Evolutionary conservation across 2,888 invertebrate species (phyloP).

Genomic region (Zhuqinia jingwanae): DNA sequence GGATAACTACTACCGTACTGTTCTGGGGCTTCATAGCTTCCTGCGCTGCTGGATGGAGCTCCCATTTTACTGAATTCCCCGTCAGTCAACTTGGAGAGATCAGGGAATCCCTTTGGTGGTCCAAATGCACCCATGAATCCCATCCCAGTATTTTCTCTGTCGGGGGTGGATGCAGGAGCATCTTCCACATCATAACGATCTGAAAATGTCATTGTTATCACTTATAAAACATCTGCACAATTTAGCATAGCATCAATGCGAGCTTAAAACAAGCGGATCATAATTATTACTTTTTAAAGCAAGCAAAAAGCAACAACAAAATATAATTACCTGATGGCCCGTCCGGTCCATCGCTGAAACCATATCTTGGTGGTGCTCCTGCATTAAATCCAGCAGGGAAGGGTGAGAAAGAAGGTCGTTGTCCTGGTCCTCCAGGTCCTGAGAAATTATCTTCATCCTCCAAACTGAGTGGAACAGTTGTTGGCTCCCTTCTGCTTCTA

Average conservation of each 20-base stretch:
- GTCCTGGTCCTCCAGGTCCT: conserved; percentile 36
- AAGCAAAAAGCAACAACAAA: no score
- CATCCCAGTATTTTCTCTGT: neutral
- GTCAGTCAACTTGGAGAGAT: conserved; percentile 69
- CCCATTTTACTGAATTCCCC: conserved; percentile 71
- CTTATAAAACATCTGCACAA: no score
- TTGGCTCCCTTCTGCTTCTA: conserved; percentile 47
- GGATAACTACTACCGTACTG: conserved; percentile 30
- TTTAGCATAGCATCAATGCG: neutral
- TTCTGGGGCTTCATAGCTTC: conserved; percentile 22
- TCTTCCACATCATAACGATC: conserved; percentile 58
- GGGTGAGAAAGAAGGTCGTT: conserved; percentile 51
- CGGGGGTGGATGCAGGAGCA: neutral
- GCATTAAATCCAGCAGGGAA: conserved; percentile 54
- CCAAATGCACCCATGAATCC: conserved; percentile 70
- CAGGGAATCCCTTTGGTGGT: conserved; percentile 77
- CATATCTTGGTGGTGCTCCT: conserved; percentile 53
- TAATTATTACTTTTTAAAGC: neutral
- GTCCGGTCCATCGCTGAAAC: conserved; percentile 30
- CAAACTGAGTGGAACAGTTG: conserved; percentile 27
- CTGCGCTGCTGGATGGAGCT: conserved; percentile 14
- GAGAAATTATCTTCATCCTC: conserved; percentile 61
- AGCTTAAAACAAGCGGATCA: neutral
- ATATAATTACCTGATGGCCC: conserved; percentile 59
- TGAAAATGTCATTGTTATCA: neutral